Percentiles rank a stretch among this genome's conserved stretches.
phyloP scores from a whole-genome alignment of 2,888 invertebrate genomes.

The Meloe dianella region DNA sequence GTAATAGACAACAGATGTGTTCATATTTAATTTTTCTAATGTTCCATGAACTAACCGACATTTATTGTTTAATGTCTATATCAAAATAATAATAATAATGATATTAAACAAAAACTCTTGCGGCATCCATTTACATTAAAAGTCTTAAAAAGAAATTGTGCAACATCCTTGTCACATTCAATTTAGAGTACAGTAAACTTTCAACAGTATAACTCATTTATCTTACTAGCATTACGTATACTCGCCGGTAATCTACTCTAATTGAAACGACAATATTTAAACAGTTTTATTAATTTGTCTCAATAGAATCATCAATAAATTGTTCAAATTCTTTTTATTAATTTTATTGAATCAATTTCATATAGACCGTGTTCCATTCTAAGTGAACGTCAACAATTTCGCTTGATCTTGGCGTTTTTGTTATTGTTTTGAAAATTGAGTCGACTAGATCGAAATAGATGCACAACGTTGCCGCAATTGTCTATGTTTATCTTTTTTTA shows the following conservation, averaged over 20 bases:
- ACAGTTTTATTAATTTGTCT: conserved; percentile 1
- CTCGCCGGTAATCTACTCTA: neutral
- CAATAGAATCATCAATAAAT: neutral
- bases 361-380: neutral
- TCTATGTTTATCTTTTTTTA: too few relatives aligned
- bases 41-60: conserved; percentile 8
- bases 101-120: conserved; percentile 13
- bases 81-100: neutral
- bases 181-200: conserved; percentile 12
- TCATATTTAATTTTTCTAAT: neutral
- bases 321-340: neutral
- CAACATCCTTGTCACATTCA: conserved; percentile 7
- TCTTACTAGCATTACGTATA: neutral
- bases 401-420: too few relatives aligned
- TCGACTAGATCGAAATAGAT: too few relatives aligned
- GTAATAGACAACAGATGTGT: neutral
- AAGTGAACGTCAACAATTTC: too few relatives aligned
- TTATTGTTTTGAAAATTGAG: too few relatives aligned
- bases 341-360: neutral
- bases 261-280: conserved; percentile 5
- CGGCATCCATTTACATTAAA: conserved; percentile 12
- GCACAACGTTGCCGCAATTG: too few relatives aligned
- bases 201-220: conserved; percentile 8
- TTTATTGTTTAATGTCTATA: conserved; percentile 3
- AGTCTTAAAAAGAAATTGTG: conserved; percentile 12